Percentiles rank a stretch among this genome's conserved stretches.
Conservation (phyloP, 64 coral and sea anemone species). For the Acropora yongei region DNA sequence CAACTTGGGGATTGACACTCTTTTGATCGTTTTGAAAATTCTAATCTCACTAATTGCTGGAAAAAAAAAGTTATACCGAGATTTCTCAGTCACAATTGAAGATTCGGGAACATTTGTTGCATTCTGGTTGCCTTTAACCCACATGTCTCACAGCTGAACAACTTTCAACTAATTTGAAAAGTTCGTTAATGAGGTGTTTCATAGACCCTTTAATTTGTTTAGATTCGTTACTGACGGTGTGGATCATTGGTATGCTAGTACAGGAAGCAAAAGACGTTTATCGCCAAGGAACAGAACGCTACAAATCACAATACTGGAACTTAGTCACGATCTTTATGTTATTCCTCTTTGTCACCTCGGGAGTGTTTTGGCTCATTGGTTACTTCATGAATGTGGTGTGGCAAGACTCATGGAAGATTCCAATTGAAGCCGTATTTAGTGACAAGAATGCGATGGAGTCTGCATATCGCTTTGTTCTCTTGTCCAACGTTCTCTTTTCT, state of each 20-base stretch:
- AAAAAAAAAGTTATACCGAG: too few species aligned
- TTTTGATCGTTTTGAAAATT: too few species aligned
- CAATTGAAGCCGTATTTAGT: background rate
- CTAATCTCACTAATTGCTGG: too few species aligned
- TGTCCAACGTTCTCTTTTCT: constrained; percentile 78
- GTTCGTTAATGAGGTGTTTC: too few species aligned
- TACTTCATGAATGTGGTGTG: constrained; percentile 14
- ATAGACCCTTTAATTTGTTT: background rate
- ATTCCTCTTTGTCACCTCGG: constrained; percentile 61
- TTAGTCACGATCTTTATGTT: constrained; percentile 73
- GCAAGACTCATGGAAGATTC: constrained; percentile 2
- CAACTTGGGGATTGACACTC: too few species aligned
- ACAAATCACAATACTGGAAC: constrained; percentile 86
- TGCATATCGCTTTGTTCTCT: constrained; percentile 52
- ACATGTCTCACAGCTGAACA: too few species aligned
- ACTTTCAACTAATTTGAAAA: too few species aligned
- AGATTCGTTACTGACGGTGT: constrained; percentile 76
- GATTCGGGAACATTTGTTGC: too few species aligned
- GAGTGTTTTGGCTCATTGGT: constrained; percentile 74
- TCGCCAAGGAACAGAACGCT: constrained; percentile 77
- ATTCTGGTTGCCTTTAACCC: too few species aligned
- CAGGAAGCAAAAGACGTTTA: constrained; percentile 77
- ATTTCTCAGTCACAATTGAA: too few species aligned
- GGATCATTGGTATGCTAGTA: constrained; percentile 68
- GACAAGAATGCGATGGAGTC: background rate